Evolutionary conservation across 92 coral and sea anemone genomes (phyloP), one percentile per base, ranked within the genome.

Genomic region (Epizoanthus illoricatus): DNA sequence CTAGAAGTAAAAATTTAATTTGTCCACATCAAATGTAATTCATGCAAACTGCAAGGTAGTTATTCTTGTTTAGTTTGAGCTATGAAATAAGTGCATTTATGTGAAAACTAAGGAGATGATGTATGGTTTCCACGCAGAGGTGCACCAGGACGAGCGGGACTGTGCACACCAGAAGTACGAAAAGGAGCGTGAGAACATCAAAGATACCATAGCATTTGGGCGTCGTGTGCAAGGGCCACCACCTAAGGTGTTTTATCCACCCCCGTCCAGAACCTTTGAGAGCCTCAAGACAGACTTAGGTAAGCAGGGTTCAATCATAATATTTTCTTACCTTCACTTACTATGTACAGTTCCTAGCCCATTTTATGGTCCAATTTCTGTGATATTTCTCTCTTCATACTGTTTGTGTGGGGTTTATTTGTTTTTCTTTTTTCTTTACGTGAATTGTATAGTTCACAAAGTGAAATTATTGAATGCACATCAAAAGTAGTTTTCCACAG

Each of bases 181-280:
- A 69, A 85, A 91, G 65, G 81, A 75, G 7, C 81, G 89, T 42
- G 98, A 91, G 73, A 85, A 79, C 85, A 88, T 95, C 33, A 95
- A 93, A 63, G 98, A 95, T 59, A 88, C 98, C 10, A 81, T 95
- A 43, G 94, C 98, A 23, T 95, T 95, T 90, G 98, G 98, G 36
- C 92, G 96, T 10, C 81, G 94, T 72, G 92, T 85, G 9, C 90
- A 87, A 19, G 94, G 94, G 12, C 94, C 97, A 0, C 97, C 92
- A 1, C 64, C 73, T 7, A 86, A 83, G 84, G 94, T 91, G 58
- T 91, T 80, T 54, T 70, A 49, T 56, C 92, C 97, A 7, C 92
- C 94, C 10, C 91, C 92, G 3, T 86, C 92, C 9, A 85, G 89
- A 65, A 88, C 90, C 12, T 64, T 79, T 63, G 90, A 84, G 4